These are phyloP conservation scores for Platysternon megacephalum DNA, from an alignment of 2,113 vertebrate species.

Conservation along the genomic window DNA sequence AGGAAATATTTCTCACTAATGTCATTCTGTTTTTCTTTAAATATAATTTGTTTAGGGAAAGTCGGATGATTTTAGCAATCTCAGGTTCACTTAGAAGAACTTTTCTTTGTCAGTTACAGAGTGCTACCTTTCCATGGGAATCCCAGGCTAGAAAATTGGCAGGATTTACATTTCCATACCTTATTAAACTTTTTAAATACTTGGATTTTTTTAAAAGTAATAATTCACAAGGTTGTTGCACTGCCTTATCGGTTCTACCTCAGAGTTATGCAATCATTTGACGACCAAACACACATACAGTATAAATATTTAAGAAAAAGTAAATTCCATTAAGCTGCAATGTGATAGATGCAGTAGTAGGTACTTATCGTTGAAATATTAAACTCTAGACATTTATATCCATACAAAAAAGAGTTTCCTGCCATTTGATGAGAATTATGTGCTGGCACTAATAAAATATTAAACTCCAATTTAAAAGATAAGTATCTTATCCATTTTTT, in stretches of 20 bases:
- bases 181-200: conserved; percentile 13
- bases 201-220: conserved; percentile 14
- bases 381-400: conserved; percentile 90
- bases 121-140: background rate
- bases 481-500: conserved; percentile 89
- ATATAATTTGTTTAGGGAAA: conserved; percentile 74
- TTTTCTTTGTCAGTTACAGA: conserved; percentile 15
- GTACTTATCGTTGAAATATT: conserved; percentile 88
- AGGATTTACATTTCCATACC: background rate
- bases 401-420: conserved; percentile 85
- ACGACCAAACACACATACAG: conserved; percentile 81
- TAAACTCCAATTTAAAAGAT: conserved; percentile 95
- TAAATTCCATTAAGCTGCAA: conserved; percentile 84
- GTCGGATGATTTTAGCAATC: conserved; percentile 53
- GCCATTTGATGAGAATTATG: conserved; percentile 91
- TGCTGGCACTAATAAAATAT: conserved; percentile 91
- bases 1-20: conserved; percentile 62
- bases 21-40: conserved; percentile 68
- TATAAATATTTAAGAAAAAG: conserved; percentile 90
- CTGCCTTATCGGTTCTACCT: conserved; percentile 55
- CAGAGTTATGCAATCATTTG: conserved; percentile 66
- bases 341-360: conserved; percentile 83
- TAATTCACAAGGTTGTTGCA: background rate
- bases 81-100: conserved; percentile 50
- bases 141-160: background rate